Conservation (phyloP, 2,888 invertebrate species). For the Notodonta dromedarius region DNA sequence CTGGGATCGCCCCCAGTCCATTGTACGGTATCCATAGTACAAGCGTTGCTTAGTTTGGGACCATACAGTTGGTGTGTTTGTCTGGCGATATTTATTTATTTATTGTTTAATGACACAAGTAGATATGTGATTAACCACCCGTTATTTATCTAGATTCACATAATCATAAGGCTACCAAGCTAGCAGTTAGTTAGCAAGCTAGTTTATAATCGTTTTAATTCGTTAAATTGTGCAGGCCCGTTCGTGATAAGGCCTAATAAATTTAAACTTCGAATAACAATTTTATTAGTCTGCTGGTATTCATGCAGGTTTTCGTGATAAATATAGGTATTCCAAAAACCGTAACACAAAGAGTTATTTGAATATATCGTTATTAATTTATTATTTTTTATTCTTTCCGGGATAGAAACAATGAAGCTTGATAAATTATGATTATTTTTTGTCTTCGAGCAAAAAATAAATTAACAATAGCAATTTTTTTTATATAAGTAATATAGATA, state of each 20-base stretch:
- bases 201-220: neutral
- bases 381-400: neutral
- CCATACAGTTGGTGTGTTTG: no score
- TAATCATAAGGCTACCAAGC: neutral
- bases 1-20: no score
- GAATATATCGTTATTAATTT: neutral
- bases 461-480: neutral
- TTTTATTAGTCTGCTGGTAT: neutral
- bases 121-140: no score
- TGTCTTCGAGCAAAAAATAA: neutral
- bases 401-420: neutral
- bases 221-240: neutral
- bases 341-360: neutral
- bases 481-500: no score
- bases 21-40: no score
- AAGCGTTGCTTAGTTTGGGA: no score
- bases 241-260: slow-evolving; percentile 2
- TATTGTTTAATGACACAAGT: no score
- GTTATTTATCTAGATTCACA: no score
- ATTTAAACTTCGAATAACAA: neutral
- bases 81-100: no score
- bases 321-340: neutral
- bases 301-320: slow-evolving; percentile 2
- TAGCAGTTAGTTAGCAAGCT: neutral
- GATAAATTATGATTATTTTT: neutral